Conservation (phyloP, 2,797 vertebrate genomes). For the Distichodus sexfasciatus region DNA sequence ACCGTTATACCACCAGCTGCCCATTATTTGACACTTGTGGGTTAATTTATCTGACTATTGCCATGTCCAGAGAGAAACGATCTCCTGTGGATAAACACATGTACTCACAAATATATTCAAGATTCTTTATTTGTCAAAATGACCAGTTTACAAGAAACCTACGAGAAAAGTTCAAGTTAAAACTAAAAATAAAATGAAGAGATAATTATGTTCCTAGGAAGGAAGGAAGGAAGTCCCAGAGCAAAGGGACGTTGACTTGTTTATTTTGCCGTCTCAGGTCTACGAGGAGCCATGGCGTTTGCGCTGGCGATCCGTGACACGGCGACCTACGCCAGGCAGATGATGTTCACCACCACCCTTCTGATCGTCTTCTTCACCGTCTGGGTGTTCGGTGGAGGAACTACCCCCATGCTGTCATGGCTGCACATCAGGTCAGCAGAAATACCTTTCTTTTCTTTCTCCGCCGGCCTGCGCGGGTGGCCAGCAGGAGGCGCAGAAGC, state of each 20-base stretch:
- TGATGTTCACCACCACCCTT: constrained; percentile 98
- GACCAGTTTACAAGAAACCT: too few species aligned
- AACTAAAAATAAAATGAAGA: too few species aligned
- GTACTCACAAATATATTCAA: too few species aligned
- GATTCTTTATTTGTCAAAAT: too few species aligned
- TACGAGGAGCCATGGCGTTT: constrained; percentile 96
- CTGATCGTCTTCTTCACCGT: constrained; percentile 98
- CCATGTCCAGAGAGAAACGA: too few species aligned
- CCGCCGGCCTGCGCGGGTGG: background rate
- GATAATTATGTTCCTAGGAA: too few species aligned
- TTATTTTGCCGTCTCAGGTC: constrained; percentile 67
- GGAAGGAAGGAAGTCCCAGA: too few species aligned
- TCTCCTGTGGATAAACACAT: too few species aligned
- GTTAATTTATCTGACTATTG: too few species aligned
- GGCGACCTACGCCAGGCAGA: constrained; percentile 90
- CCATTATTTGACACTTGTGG: too few species aligned
- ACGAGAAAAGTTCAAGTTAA: too few species aligned
- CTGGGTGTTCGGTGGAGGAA: constrained; percentile 96
- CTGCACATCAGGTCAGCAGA: constrained; percentile 90
- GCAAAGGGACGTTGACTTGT: background rate
- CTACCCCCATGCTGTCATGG: constrained; percentile 95
- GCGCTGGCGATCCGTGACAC: constrained; percentile 94
- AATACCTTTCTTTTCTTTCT: background rate
- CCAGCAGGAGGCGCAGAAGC: constrained; percentile 67
- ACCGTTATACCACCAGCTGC: too few species aligned